Evolutionary conservation across 2,113 vertebrate species (phyloP).

Genomic region (Coregonus clupeaformis): DNA sequence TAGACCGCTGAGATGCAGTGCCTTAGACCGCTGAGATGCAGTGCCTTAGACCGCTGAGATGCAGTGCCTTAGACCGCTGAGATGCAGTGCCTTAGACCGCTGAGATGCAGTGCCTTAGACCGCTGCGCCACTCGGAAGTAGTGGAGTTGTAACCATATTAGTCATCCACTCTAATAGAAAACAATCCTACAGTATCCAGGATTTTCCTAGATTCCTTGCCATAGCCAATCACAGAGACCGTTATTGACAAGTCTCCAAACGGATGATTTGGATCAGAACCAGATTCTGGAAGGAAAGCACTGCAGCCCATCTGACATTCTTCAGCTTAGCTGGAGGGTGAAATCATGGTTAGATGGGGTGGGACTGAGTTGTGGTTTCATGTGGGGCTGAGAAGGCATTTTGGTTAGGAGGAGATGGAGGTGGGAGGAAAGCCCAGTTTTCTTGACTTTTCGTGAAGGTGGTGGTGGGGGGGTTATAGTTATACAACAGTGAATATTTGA

Average conservation of each 20-base stretch:
- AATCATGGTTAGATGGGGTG: conserved; percentile 22
- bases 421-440: conserved; percentile 19
- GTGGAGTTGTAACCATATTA: neutral
- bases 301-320: neutral
- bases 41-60: no score
- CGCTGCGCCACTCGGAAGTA: no score
- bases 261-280: conserved; percentile 16
- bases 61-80: no score
- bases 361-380: conserved; percentile 11
- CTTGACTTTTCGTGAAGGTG: conserved; percentile 1
- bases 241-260: neutral
- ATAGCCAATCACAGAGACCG: neutral
- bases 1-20: no score
- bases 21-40: no score
- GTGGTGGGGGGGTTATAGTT: neutral
- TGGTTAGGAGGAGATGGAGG: conserved; percentile 1
- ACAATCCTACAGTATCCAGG: neutral
- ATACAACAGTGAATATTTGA: neutral
- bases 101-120: no score
- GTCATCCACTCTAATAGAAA: neutral
- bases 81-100: no score
- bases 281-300: neutral
- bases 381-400: conserved; percentile 29
- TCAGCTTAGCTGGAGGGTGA: conserved; percentile 25
- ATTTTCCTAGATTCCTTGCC: neutral